phyloP scores from a whole-genome alignment of 2,888 invertebrate species.

The Sesia apiformis region DNA sequence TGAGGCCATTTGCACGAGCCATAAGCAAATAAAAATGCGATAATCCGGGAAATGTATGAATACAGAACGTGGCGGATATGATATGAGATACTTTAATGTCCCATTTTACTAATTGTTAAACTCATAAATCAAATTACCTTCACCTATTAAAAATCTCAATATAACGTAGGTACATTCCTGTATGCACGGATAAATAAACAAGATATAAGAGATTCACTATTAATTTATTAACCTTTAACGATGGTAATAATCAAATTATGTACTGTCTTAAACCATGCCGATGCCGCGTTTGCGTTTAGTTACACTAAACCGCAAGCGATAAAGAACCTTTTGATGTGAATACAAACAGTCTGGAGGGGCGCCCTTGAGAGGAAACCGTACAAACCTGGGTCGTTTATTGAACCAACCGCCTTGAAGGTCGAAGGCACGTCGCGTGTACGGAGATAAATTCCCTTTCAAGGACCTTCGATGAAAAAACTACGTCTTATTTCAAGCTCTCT shows the following conservation, averaged over 20 bases:
- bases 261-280: no score
- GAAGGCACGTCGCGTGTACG: slow-evolving; percentile 16
- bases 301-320: slow-evolving; percentile 14
- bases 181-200: no score
- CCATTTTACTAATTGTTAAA: no score
- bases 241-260: no score
- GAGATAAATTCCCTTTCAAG: slow-evolving; percentile 21
- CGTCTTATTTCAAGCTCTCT: background rate
- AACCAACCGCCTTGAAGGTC: slow-evolving; percentile 48
- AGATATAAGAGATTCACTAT: no score
- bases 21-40: slow-evolving; percentile 1
- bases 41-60: slow-evolving; percentile 9
- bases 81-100: no score
- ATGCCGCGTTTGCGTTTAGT: no score
- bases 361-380: slow-evolving; percentile 50
- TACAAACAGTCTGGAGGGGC: slow-evolving; percentile 27
- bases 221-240: no score
- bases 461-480: slow-evolving; percentile 2
- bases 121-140: no score
- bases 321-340: slow-evolving; percentile 16
- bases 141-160: no score
- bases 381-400: slow-evolving; percentile 39
- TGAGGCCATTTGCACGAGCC: slow-evolving; percentile 2
- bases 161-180: no score
- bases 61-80: slow-evolving; percentile 8